These are phyloP conservation scores for Babyrousa celebensis DNA, from an alignment of 2,797 vertebrate species.

Conservation along the genomic window DNA sequence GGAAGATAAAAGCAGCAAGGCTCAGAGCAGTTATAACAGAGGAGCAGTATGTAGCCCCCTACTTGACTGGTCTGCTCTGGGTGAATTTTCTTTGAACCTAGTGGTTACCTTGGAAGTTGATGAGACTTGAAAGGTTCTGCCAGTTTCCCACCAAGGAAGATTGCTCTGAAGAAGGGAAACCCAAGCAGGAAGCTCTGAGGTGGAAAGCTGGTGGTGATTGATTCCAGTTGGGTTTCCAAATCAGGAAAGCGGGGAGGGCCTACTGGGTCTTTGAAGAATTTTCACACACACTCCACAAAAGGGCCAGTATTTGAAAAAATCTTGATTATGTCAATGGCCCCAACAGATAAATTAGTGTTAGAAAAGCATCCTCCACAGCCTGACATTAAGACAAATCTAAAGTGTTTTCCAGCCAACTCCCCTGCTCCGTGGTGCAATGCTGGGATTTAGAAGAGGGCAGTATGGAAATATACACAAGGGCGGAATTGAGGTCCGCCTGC, in stretches of 20 bases:
- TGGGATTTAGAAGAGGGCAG: neutral
- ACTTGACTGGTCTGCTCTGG: neutral
- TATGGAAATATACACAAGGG: neutral
- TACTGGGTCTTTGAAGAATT: neutral
- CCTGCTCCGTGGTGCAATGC: neutral
- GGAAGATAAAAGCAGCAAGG: neutral
- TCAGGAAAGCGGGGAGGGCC: neutral
- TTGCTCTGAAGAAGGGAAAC: neutral
- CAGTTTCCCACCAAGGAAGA: neutral
- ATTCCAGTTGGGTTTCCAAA: neutral
- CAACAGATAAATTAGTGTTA: neutral
- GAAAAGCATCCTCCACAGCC: neutral
- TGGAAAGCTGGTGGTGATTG: neutral
- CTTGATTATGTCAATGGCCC: neutral
- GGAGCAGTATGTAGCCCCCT: rapidly evolving
- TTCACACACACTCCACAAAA: neutral
- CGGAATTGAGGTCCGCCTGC: neutral
- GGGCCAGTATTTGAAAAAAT: neutral
- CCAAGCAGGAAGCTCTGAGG: neutral
- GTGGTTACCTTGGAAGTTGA: neutral
- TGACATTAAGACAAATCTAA: neutral
- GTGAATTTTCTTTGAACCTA: neutral
- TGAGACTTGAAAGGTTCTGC: neutral
- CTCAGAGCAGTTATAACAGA: neutral
- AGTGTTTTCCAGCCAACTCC: neutral